These are phyloP conservation scores for Dipodomys ordii DNA, from an alignment of 2,113 vertebrate genomes.

Conservation along the genomic window DNA sequence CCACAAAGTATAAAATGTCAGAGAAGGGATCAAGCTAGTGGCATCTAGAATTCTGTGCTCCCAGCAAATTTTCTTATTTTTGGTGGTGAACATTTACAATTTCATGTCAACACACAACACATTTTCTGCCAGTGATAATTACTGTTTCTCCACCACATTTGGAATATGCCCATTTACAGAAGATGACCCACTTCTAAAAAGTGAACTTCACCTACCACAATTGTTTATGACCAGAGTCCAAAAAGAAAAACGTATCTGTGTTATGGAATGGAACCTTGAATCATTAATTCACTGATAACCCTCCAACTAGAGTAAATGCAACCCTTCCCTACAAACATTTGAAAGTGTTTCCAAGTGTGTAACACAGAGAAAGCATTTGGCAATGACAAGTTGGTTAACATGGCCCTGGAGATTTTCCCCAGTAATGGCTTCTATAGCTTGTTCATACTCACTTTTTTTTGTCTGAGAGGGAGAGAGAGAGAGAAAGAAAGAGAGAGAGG, in stretches of 20 bases:
- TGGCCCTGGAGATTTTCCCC: neutral
- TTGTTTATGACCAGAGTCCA: slow-evolving; percentile 54
- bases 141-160: slow-evolving; percentile 48
- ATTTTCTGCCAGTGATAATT: slow-evolving; percentile 67
- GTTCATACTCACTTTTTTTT: neutral
- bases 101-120: slow-evolving; percentile 62
- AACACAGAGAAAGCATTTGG: neutral
- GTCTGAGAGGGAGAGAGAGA: too few relatives aligned
- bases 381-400: neutral
- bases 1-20: slow-evolving; percentile 53
- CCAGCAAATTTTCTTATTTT: slow-evolving; percentile 74
- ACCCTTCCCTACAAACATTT: neutral
- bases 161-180: slow-evolving; percentile 53
- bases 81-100: slow-evolving; percentile 50
- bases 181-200: slow-evolving; percentile 69
- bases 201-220: slow-evolving; percentile 57
- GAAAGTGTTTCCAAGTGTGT: neutral
- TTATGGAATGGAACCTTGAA: slow-evolving; percentile 27
- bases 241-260: slow-evolving; percentile 11
- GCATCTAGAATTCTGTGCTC: slow-evolving; percentile 64
- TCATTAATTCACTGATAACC: slow-evolving; percentile 53
- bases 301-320: slow-evolving; percentile 49
- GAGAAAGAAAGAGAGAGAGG: too few relatives aligned
- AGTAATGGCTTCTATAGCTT: neutral
- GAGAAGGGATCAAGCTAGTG: neutral